phyloP scores from a whole-genome alignment of 2,797 vertebrate genomes.

The Xenentodon cancila region DNA sequence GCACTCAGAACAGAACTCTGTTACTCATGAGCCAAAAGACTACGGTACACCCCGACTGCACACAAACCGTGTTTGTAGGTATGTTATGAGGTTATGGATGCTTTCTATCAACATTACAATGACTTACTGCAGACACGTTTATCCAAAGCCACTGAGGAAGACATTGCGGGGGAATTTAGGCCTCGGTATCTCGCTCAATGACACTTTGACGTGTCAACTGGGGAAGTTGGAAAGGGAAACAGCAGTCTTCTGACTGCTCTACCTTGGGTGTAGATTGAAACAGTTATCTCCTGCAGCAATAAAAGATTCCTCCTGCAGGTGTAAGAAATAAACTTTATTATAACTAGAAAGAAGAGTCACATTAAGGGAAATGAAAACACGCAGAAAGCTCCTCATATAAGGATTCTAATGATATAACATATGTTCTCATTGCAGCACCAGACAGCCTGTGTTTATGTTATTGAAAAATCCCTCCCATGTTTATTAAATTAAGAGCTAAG shows the following conservation, averaged over 20 bases:
- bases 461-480: slow-evolving; percentile 69
- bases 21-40: slow-evolving; percentile 27
- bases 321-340: slow-evolving; percentile 26
- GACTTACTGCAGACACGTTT: slow-evolving; percentile 1
- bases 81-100: slow-evolving; percentile 11
- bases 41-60: slow-evolving; percentile 7
- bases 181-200: too few relatives aligned
- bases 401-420: slow-evolving; percentile 78
- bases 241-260: too few relatives aligned
- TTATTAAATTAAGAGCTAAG: slow-evolving; percentile 81
- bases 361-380: slow-evolving; percentile 56
- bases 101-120: slow-evolving; percentile 29
- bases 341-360: slow-evolving; percentile 37
- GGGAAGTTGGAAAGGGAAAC: too few relatives aligned
- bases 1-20: slow-evolving; percentile 22
- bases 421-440: slow-evolving; percentile 81
- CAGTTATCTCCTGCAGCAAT: slow-evolving; percentile 17
- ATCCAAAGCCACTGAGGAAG: too few relatives aligned
- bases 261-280: not conserved
- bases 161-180: too few relatives aligned
- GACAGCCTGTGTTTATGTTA: slow-evolving; percentile 75
- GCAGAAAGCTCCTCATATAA: slow-evolving; percentile 55
- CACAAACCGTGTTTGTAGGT: slow-evolving; percentile 8
- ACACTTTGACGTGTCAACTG: too few relatives aligned
- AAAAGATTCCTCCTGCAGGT: slow-evolving; percentile 11